A percentile compares a stretch with the other conserved stretches of the same genome.
Conservation (phyloP, 2,888 invertebrate genomes). For the Quadroppia sp. region DNA sequence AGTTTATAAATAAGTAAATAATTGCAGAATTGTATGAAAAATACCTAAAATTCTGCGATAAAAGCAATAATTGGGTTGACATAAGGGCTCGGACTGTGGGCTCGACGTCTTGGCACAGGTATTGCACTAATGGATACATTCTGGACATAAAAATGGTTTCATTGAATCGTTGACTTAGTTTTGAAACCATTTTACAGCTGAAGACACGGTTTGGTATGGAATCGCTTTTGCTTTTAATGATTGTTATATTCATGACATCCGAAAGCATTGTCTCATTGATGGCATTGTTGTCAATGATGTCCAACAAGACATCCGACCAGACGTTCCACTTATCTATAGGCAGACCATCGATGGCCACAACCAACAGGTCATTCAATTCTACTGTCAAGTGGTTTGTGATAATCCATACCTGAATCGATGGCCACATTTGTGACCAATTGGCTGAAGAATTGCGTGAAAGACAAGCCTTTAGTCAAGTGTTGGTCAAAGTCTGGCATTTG, state of each 20-base stretch:
- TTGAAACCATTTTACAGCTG: slow-evolving; percentile 20
- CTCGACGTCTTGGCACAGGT: neutral
- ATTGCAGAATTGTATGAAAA: neutral
- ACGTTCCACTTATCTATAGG: neutral
- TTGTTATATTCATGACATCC: neutral
- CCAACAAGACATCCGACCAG: neutral
- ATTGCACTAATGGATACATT: neutral
- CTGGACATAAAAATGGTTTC: neutral
- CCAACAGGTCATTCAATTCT: neutral
- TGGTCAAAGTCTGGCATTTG: neutral
- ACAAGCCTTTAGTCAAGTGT: neutral
- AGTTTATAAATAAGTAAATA: neutral
- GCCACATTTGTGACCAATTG: neutral
- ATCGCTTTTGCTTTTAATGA: neutral
- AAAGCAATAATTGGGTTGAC: neutral
- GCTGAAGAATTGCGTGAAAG: neutral
- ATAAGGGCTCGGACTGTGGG: neutral
- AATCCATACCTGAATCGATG: slow-evolving; percentile 6
- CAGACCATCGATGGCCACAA: neutral
- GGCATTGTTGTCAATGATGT: neutral
- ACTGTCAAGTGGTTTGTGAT: too few species aligned
- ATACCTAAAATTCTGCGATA: slow-evolving; percentile 12
- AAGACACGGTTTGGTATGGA: neutral
- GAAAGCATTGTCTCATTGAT: neutral
- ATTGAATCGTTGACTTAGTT: neutral